A percentile compares a stretch with the other conserved stretches of the same genome.
Conservation (phyloP, 2,797 vertebrate species). For the Tapera naevia region DNA sequence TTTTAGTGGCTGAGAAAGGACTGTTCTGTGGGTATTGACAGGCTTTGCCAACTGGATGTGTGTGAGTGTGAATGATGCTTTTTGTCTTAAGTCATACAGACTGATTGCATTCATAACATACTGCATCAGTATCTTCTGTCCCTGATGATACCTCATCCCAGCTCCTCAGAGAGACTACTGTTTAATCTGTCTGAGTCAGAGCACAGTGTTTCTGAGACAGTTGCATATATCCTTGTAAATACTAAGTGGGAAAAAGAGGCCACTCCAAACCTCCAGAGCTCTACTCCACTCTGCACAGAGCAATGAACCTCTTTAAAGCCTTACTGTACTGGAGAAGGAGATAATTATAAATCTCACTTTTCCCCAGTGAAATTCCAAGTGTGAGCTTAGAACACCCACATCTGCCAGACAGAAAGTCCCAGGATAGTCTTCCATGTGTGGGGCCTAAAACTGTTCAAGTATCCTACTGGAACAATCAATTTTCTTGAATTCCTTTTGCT, state of each 20-base stretch:
- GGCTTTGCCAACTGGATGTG: slow-evolving; percentile 18
- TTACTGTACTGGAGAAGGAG: neutral
- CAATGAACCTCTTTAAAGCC: neutral
- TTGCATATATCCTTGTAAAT: neutral
- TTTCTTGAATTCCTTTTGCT: neutral
- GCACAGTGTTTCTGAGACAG: neutral
- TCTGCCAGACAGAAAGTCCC: neutral
- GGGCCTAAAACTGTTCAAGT: neutral
- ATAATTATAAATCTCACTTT: neutral
- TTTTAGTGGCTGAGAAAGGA: slow-evolving; percentile 16
- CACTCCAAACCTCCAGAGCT: neutral
- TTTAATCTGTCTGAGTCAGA: slow-evolving; percentile 41
- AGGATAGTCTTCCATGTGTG: neutral
- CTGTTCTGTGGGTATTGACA: slow-evolving; percentile 11
- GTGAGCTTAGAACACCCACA: neutral
- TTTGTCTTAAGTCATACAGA: slow-evolving; percentile 31
- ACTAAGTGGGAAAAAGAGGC: neutral
- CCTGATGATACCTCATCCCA: neutral
- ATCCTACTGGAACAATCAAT: neutral
- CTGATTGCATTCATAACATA: slow-evolving; percentile 25
- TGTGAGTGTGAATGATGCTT: neutral
- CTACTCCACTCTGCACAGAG: neutral
- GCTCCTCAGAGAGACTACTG: slow-evolving; percentile 1
- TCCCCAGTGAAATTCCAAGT: neutral
- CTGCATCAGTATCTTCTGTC: neutral